A percentile compares a stretch with the other conserved stretches of the same genome.
Conservation (phyloP, 2,797 vertebrate genomes). For the Propithecus perrieri region DNA sequence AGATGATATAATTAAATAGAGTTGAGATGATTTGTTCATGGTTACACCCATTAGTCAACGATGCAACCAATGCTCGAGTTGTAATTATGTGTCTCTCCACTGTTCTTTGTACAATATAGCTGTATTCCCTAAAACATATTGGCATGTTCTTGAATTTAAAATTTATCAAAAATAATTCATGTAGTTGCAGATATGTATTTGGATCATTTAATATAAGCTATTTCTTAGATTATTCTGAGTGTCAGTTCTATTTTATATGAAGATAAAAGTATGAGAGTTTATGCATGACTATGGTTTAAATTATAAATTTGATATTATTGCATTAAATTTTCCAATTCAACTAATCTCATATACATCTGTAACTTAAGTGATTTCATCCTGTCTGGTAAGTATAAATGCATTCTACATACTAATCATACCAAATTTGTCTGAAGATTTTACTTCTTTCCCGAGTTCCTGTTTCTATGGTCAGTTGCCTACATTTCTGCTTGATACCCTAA, state of each 20-base stretch:
- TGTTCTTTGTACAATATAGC: not conserved
- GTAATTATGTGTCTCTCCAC: not conserved
- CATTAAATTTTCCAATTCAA: not conserved
- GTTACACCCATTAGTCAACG: not conserved
- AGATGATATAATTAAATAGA: not conserved
- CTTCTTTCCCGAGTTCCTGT: not conserved
- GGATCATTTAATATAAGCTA: not conserved
- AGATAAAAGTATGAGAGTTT: not conserved
- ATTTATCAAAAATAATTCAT: not conserved
- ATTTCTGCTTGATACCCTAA: not conserved
- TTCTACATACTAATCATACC: not conserved
- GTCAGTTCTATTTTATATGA: not conserved
- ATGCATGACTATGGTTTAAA: not conserved
- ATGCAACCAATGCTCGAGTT: not conserved
- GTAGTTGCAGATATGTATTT: not conserved
- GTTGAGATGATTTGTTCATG: not conserved
- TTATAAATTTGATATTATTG: not conserved
- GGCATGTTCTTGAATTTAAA: not conserved
- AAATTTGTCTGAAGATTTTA: not conserved
- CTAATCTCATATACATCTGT: not conserved
- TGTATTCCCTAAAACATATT: not conserved
- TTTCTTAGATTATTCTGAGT: conserved; percentile 12
- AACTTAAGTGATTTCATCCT: not conserved
- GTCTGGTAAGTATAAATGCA: not conserved
- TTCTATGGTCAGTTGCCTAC: not conserved